Percentiles rank a stretch among this genome's conserved stretches.
Evolutionary conservation across 2,888 invertebrate species (phyloP).

Genomic region (Tineola bisselliella): DNA sequence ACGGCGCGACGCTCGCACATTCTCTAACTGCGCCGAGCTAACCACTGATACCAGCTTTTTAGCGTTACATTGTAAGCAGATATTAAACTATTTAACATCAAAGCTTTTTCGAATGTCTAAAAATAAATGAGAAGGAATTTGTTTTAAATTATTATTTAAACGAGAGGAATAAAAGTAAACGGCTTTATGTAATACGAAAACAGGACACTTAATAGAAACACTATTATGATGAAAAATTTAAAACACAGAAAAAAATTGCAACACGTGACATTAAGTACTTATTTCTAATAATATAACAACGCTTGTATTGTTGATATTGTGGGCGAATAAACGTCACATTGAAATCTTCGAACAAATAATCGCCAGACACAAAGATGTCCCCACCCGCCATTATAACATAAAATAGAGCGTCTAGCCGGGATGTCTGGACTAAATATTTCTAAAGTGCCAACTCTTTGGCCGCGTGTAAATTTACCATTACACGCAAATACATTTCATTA

Average conservation of each 20-base stretch:
- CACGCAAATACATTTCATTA: neutral
- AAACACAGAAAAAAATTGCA: too few species aligned
- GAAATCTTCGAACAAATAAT: neutral
- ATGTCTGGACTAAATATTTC: constrained; percentile 11
- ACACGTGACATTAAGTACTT: too few species aligned
- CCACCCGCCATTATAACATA: constrained; percentile 6
- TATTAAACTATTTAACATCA: neutral
- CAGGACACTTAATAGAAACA: too few species aligned
- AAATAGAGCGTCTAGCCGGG: constrained; percentile 14
- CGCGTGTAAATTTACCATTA: neutral
- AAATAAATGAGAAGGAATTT: neutral
- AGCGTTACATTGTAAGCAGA: neutral
- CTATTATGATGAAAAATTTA: too few species aligned
- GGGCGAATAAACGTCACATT: neutral
- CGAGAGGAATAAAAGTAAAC: too few species aligned
- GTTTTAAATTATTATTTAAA: too few species aligned
- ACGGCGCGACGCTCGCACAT: constrained; percentile 48
- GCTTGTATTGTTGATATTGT: too few species aligned
- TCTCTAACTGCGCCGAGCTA: constrained; percentile 24
- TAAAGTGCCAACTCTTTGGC: neutral
- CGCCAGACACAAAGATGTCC: neutral
- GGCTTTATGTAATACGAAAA: too few species aligned
- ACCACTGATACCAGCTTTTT: neutral
- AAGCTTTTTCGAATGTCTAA: neutral
- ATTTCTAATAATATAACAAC: neutral